phyloP scores from a whole-genome alignment of 2,113 vertebrate genomes.

The Motacilla alba region DNA sequence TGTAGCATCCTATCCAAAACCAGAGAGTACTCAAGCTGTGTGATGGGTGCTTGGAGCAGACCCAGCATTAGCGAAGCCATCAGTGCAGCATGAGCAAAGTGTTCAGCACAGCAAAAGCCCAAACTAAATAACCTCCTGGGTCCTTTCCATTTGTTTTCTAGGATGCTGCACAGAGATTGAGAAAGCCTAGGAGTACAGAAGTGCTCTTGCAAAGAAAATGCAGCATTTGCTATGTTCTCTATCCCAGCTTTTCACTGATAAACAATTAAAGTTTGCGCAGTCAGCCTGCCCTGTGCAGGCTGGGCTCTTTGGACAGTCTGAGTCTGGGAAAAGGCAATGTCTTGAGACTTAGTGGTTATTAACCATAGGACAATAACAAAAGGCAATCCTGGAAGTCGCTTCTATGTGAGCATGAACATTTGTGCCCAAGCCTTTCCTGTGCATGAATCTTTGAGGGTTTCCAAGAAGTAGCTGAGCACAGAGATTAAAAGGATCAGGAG shows the following conservation, averaged over 20 bases:
- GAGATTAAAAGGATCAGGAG: slow-evolving; percentile 22
- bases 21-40: background rate
- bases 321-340: background rate
- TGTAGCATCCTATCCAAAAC: background rate
- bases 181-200: background rate
- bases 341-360: background rate
- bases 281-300: background rate
- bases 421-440: background rate
- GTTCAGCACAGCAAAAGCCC: background rate
- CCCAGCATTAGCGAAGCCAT: background rate
- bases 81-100: background rate
- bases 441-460: background rate
- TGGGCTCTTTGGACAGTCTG: background rate
- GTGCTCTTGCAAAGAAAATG: background rate
- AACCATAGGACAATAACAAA: background rate
- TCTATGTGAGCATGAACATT: background rate
- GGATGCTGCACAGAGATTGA: background rate
- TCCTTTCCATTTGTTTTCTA: background rate
- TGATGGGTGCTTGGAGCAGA: background rate
- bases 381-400: background rate
- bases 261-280: background rate
- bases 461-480: background rate
- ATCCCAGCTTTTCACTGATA: background rate
- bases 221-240: background rate
- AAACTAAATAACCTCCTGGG: background rate